Base-by-base conservation (phyloP, 2,888 invertebrate species). In the Lepidonotus clava region DNA sequence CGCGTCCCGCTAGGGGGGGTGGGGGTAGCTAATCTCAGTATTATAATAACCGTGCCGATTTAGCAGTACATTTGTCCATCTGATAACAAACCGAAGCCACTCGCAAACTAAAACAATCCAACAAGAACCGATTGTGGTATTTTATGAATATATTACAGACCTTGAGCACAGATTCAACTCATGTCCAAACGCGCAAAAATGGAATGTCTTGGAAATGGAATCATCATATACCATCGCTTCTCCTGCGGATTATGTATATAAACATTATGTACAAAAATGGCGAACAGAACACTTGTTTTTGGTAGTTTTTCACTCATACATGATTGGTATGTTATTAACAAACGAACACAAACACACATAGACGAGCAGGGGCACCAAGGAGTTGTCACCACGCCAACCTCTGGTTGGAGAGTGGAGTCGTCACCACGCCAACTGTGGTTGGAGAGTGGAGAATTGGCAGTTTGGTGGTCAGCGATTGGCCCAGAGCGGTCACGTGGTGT, bases 181-280 rank as follows among this genome's bases (percentile, higher is more conserved):
- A 80, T 80, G 80, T 41, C 80, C 24, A 80, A 46, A 51, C 80
- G 51, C 46, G 51, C 51, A 80, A 80, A 80, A 80, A 80, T 80
- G 80, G 80, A 80, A 80, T 80, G 80, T 80, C 51, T 46, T 80
- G 46, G 51, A 51, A 80, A 80, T 80, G 80, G 51, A 80, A 71
- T 71, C n/a, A n/a, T n/a, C n/a, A n/a, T n/a, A n/a, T n/a, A n/a
- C n/a, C n/a, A n/a, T n/a, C 11, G 80, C 24, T 18, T 80, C 80
- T 51, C 80, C 41, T 80, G n/a, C n/a, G n/a, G 41, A 80, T 80
- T 41, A 46, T 46, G 34, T 80, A 32, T 76, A 76, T 80, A 80
- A 80, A 80, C 80, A 80, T 41, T 80, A 80, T 80, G 80, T 80
- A 80, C 80, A 80, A 80, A 80, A 80, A 80, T 51, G 80, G 46